Evolutionary conservation across 2,797 vertebrate species (phyloP), one percentile per base, ranked within the genome.

Genomic region (Poecilia gillii): DNA sequence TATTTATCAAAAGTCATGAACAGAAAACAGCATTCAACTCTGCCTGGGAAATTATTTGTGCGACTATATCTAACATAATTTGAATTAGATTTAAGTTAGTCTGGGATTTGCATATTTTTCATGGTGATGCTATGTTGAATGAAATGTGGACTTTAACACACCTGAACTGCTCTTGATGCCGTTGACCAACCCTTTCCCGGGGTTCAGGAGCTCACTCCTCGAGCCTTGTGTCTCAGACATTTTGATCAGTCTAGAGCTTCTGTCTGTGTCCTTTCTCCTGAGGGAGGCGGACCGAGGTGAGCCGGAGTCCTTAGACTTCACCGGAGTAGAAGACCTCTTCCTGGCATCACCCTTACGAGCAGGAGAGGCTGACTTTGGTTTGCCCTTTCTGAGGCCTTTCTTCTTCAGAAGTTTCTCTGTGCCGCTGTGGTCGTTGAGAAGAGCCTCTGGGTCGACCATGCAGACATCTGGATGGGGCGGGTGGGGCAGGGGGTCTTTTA

Each of bases 371-470:
- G 98, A 97, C 84, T 99, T 99, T 81, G 96, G 89, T 88, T 98
- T 98, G 83, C 94, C 86, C 89, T 96, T 99, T 78, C 96, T 96
- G n/a, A 96, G 92, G 46, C 96, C 93, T 93, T 97, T 97, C 86
- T 98, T 99, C 90, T 97, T 99, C 36, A 94, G 87, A 73, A 93
- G 89, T 91, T 96, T 97, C 72, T 99, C 98, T 79, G 95, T 95
- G 93, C 91, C 88, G 90, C 87, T 96, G 90, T 96, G 96, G 70
- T 96, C 96, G 53, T 95, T 96, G 72, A 95, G 92, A 79, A 98
- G 94, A 79, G 96, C 92, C 83, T 99, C 98, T 1, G 99, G 99
- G 89, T 99, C 98, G 28, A 98, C 97, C 99, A 99, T 99, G 94
- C 98, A 99, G 79, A 99, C 98, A 59, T 99, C 98, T 11, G 98